A percentile compares a stretch with the other conserved stretches of the same genome.
These are phyloP conservation scores for Ceraclea dissimilis DNA, from an alignment of 2,888 invertebrate species.

Conservation along the genomic window DNA sequence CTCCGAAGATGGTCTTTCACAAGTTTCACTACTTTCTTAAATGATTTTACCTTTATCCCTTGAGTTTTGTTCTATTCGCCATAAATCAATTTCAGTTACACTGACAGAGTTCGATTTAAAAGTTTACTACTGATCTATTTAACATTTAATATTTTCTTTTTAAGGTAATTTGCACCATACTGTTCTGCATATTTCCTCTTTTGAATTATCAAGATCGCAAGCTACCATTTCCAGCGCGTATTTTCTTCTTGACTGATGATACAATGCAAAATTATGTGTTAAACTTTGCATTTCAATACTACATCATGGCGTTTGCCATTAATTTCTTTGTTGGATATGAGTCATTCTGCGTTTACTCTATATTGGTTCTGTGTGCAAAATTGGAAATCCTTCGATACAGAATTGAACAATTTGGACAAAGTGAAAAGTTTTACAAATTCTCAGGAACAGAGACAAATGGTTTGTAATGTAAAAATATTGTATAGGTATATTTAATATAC, in stretches of 20 bases:
- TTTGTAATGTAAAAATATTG: background rate
- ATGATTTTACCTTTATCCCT: too few species aligned
- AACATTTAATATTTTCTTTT: too few species aligned
- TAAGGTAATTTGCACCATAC: background rate
- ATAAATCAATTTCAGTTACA: too few species aligned
- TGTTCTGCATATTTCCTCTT: background rate
- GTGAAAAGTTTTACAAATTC: background rate
- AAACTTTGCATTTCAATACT: background rate
- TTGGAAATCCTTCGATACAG: slow-evolving; percentile 12
- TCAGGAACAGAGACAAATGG: background rate
- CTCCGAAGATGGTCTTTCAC: too few species aligned
- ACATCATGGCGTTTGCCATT: background rate
- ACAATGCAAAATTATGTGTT: background rate
- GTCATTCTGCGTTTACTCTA: slow-evolving; percentile 9
- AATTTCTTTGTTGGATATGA: slow-evolving; percentile 14
- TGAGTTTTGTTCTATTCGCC: too few species aligned
- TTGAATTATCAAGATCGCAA: background rate
- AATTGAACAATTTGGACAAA: slow-evolving; percentile 10
- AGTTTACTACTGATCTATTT: too few species aligned
- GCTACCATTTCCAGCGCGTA: background rate
- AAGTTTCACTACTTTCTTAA: too few species aligned
- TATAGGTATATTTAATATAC: too few species aligned
- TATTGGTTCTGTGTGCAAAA: slow-evolving; percentile 12
- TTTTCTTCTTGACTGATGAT: background rate
- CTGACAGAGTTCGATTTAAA: too few species aligned